Base-by-base conservation (phyloP, 1,140 invertebrate genomes). In the Linepithema humile region DNA sequence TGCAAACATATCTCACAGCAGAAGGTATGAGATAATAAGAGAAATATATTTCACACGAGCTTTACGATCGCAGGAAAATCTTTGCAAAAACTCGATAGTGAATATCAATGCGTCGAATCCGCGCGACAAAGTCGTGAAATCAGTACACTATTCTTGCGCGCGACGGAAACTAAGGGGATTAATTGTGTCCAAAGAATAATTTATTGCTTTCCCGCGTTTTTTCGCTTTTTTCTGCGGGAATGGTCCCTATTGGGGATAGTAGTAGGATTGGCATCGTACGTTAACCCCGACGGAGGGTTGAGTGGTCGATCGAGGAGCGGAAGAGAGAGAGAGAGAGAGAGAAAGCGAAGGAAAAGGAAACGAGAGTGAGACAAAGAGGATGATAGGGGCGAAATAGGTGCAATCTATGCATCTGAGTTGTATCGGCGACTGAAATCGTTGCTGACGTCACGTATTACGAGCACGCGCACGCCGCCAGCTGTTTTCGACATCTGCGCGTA, bases 401-500 rank as follows among this genome's bases (percentile, higher is more conserved):
- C 80, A 87, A 84, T 87, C 85, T 87, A 87, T 87, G 86, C 85
- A 87, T 87, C 85, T 86, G 17, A 40, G 53, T 29, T 60, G 69
- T 87, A 83, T 87, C 84, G 77, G 40, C 10, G 45, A 32, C 53
- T 23, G 32, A 57, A 40, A 65, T 87, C 75, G 53, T 82, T 45
- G 29, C 12, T 87, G 55, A 87, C 85, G 86, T 87, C 85, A 87
- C 59, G 29, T 62, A 43, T 59, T 83, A 26, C 70, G 35, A 20
- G 12, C 62, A 45, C 62, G 73, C 38, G 50, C 59, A 50, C 45
- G 50, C 35, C 74, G 72, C 80, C 89, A 90, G 87, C 90, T 91
- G 88, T 90, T 91, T 90, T 89, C 72, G 86, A 84, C 89, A 90
- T 86, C 89, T 88, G 89, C 86, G 59, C 50, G 59, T 45, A 38